Base-by-base conservation (phyloP, 1,140 invertebrate genomes). In the Anagrus nilaparvatae region DNA sequence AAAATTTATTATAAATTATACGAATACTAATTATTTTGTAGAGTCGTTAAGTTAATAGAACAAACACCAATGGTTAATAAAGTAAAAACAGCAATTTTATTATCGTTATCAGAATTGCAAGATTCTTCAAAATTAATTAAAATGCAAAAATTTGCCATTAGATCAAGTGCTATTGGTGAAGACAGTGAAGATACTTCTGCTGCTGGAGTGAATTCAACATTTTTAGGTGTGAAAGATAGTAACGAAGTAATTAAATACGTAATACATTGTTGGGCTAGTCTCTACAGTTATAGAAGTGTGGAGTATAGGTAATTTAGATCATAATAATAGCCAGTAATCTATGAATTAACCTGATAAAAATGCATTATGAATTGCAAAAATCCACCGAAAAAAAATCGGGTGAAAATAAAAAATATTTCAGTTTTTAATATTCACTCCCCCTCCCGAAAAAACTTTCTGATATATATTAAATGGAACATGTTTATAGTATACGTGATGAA, bases 191-290 rank as follows among this genome's bases (percentile, higher is more conserved):
- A 82, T 62, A 54, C 75, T 60, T 89, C 85, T 1, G 78, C 81
- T 4, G 87, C 87, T n/a, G 87, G 87, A 16, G 87, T 90, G 68
- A 84, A 90, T 63, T 75, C 78, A 30, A 88, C 84, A 0, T 74
- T 79, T 46, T 63, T 91, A 1, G 82, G 84, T 4, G 72, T 83
- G 23, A 58, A 59, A 18, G 64, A 56, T 7, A 54, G 64, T 23
- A 60, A 65, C 4, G 63, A 78, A 51, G 60, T 88, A 2, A 31
- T 77, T 2, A 47, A 63, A 20, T 76, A 73, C 2, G 61, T 89
- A 4, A 62, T 73, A 20, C 69, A 74, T 29, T 91, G 87, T 55
- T 91, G 87, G 87, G 79, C 77, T 1, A 89, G 86, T 2, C 73
- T 86, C 24, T 89, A 78, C 54, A 71, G 81, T 0, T 78, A 73